Evolutionary conservation across 2,113 vertebrate species (phyloP).

Genomic region (Tragelaphus imberbis): DNA sequence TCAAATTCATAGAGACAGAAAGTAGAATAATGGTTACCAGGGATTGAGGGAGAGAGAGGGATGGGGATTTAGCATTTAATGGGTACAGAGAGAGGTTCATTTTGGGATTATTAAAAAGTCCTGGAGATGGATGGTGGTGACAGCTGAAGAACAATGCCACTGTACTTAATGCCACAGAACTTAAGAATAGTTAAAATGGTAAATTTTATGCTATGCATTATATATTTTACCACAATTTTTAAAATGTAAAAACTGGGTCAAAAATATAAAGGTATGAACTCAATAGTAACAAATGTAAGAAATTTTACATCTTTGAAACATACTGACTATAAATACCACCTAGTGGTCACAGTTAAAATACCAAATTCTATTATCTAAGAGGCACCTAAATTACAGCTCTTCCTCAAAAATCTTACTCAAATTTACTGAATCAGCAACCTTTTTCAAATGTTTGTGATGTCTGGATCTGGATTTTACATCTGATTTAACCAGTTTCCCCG

Average conservation of each 20-base stretch:
- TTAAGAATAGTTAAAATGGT: not conserved
- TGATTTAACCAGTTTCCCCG: not conserved
- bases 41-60: not conserved
- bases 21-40: not conserved
- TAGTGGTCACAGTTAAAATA: constrained; percentile 65
- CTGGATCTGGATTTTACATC: not conserved
- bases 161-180: not conserved
- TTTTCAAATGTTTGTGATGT: not conserved
- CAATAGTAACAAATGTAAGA: constrained; percentile 1
- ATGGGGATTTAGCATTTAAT: not conserved
- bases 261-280: constrained; percentile 20
- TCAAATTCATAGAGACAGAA: not conserved
- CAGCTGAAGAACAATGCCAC: not conserved
- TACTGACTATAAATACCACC: constrained; percentile 66
- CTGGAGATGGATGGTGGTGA: not conserved
- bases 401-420: not conserved
- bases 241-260: not conserved
- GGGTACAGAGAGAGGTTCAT: not conserved
- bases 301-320: constrained; percentile 12
- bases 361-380: not conserved
- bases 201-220: not conserved
- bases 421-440: not conserved
- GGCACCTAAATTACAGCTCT: not conserved
- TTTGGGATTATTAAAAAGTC: not conserved
- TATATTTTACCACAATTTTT: not conserved